Evolutionary conservation across 2,113 vertebrate species (phyloP).

Genomic region (Lophotis ruficrista): DNA sequence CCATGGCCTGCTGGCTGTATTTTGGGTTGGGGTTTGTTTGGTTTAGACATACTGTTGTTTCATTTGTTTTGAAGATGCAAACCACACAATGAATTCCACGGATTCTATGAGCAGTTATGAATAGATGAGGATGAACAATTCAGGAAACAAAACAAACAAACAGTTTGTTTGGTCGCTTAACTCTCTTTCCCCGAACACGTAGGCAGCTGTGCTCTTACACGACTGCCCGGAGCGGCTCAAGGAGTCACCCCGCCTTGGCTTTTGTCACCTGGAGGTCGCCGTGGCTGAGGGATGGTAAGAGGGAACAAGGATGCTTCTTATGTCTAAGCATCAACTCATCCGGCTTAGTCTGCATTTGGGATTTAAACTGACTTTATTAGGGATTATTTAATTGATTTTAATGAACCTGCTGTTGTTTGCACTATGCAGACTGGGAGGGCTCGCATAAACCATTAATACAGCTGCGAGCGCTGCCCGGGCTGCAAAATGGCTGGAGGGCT

Average conservation of each 20-base stretch:
- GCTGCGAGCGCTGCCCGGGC: fast-evolving
- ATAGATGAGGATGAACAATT: slow-evolving; percentile 37
- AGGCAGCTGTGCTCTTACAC: not conserved
- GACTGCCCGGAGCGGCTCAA: fast-evolving
- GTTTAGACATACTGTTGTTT: slow-evolving; percentile 65
- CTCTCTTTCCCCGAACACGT: not conserved
- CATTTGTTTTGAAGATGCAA: slow-evolving; percentile 69
- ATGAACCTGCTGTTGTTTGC: not conserved
- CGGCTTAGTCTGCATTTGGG: not conserved
- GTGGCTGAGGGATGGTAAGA: not conserved
- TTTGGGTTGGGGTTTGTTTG: slow-evolving; percentile 60
- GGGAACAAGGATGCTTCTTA: not conserved
- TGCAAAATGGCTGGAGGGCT: not conserved
- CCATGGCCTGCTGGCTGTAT: slow-evolving; percentile 12
- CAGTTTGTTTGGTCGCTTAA: not conserved
- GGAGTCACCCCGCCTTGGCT: not conserved
- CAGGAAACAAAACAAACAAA: not conserved
- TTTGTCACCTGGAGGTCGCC: not conserved
- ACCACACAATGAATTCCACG: slow-evolving; percentile 64
- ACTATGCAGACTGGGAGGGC: not conserved
- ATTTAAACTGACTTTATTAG: not conserved
- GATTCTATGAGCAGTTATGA: slow-evolving; percentile 37
- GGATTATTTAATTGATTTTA: not conserved
- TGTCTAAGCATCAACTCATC: not conserved
- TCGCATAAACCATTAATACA: fast-evolving